Base-by-base conservation (phyloP, 2,888 invertebrate genomes). In the Lumbricus terrestris region DNA sequence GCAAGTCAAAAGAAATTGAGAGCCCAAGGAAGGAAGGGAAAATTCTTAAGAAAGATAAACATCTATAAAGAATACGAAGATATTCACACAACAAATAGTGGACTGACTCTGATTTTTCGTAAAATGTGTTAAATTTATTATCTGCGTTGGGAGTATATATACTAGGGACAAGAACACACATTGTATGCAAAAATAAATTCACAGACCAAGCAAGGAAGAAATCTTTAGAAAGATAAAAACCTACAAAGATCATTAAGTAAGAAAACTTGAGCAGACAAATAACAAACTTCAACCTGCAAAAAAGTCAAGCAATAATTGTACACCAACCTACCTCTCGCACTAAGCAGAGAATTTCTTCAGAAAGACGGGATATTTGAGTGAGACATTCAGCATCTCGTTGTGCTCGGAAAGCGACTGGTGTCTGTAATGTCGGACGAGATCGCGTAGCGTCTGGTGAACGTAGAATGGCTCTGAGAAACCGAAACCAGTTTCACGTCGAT, bases 381-480 rank as follows among this genome's bases (percentile, higher is more conserved):
- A 97, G 85, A 98, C 98, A 92, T 96, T 97, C 92, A 98, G 95
- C 92, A 97, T 96, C 94, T 98, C 97, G 95, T 99, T 99, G 95
- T 98, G 98, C 95, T 98, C 98, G 95, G 98, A 98, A 94, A 98
- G 95, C 11, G 98, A 98, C 95, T 97, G 98, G 92, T 96, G 97
- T 90, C 98, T 97, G 95, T 98, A 98, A 95, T 98, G 98, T 92
- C 98, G 96, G 92, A 99, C 98, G 94, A 99, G 96, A 94, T 97
- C 97, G 94, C 97, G 97, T 90, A 98, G 95, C 85, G 97, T 97
- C 94, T 97, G 96, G 95, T 98, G 98, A 93, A 98, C 97, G 95
- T 97, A 97, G 95, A 97, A 98, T 0, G 98, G 98, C 94, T 98
- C 98, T 0, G 98, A 97, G 95, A 99, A 98, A 88, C 98, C 98